Conservation (phyloP, 1,140 invertebrate genomes). For the Coptotermes formosanus region DNA sequence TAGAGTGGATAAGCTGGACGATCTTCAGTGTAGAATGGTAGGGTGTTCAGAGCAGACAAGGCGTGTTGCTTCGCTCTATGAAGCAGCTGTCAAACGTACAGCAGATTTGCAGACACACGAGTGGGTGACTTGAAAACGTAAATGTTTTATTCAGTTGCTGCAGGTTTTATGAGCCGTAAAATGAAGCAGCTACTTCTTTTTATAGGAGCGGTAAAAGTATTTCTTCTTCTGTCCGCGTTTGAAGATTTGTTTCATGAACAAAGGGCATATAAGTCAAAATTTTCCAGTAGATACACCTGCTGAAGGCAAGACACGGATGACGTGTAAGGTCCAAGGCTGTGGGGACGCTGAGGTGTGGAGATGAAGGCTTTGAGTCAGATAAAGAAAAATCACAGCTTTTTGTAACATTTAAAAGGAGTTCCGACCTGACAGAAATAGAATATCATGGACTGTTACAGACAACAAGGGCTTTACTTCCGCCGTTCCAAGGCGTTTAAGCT, state of each 20-base stretch:
- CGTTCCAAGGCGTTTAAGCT: too few species aligned
- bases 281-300: not conserved
- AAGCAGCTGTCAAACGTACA: not conserved
- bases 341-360: not conserved
- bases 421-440: too few species aligned
- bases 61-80: not conserved
- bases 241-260: not conserved
- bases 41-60: too few species aligned
- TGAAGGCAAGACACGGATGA: not conserved
- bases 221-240: not conserved
- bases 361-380: not conserved
- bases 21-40: too few species aligned
- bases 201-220: not conserved
- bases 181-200: not conserved
- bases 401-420: too few species aligned
- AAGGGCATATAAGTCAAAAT: not conserved
- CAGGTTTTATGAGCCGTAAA: not conserved
- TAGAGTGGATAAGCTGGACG: too few species aligned
- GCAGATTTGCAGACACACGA: not conserved
- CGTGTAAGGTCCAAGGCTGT: not conserved
- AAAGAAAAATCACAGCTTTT: too few species aligned
- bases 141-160: not conserved
- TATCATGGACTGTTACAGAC: too few species aligned
- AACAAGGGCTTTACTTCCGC: too few species aligned
- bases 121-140: not conserved